Evolutionary conservation across 2,888 invertebrate species (phyloP).

Genomic region (Megalurothrips usitatus): DNA sequence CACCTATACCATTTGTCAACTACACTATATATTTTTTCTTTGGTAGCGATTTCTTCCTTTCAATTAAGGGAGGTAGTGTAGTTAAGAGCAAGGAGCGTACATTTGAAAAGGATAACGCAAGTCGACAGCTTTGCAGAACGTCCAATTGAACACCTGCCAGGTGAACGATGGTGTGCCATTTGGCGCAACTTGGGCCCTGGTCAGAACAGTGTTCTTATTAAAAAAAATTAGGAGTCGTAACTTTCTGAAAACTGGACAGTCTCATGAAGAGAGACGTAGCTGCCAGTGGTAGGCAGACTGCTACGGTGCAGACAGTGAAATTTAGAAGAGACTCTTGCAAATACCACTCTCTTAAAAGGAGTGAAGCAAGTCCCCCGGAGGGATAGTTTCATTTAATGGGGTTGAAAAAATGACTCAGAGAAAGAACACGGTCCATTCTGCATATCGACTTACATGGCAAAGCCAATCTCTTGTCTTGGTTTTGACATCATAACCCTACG

Average conservation of each 20-base stretch:
- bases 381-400: not conserved
- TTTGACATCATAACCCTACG: not conserved
- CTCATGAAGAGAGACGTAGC: not conserved
- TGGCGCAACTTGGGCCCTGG: no score
- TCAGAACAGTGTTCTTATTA: not conserved
- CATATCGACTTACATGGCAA: not conserved
- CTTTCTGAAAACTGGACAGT: not conserved
- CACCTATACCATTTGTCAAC: not conserved
- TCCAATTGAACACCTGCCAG: no score
- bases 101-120: not conserved
- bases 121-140: no score
- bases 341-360: not conserved
- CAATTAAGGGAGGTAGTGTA: conserved; percentile 1
- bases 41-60: not conserved
- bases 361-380: not conserved
- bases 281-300: not conserved
- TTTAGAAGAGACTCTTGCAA: not conserved
- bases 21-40: conserved; percentile 4
- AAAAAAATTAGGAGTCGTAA: not conserved
- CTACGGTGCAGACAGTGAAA: not conserved
- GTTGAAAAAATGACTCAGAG: not conserved
- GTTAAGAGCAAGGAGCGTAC: not conserved
- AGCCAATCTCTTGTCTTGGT: no score
- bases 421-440: not conserved
- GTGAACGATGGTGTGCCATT: no score